Evolutionary conservation across 2,113 vertebrate species (phyloP).

Genomic region (Catharus minimus): DNA sequence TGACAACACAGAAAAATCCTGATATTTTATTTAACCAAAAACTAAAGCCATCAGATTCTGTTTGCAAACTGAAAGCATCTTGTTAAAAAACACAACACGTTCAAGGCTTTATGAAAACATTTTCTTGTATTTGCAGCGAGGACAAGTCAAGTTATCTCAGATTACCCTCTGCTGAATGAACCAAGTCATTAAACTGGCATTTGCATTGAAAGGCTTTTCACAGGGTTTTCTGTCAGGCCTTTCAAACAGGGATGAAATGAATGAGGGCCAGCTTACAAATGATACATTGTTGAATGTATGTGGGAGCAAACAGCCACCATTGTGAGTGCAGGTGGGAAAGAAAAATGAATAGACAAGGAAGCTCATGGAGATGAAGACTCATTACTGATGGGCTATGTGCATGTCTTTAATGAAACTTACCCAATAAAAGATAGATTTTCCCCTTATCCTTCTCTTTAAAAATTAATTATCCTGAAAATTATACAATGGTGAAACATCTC

Average conservation of each 20-base stretch:
- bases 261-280: conserved; percentile 74
- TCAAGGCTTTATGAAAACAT: conserved; percentile 70
- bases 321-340: conserved; percentile 79
- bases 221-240: conserved; percentile 75
- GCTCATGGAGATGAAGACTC: conserved; percentile 54
- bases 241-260: conserved; percentile 71
- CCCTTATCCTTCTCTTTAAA: not conserved
- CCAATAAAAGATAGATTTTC: conserved; percentile 45
- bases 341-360: conserved; percentile 79
- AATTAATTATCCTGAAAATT: conserved; percentile 6
- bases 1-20: not conserved
- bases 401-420: conserved; percentile 43
- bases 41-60: not conserved
- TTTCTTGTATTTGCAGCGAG: conserved; percentile 66
- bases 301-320: conserved; percentile 75
- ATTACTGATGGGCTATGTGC: conserved; percentile 48
- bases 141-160: conserved; percentile 69
- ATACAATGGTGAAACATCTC: conserved; percentile 10
- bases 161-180: conserved; percentile 72
- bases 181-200: conserved; percentile 78
- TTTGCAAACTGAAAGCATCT: conserved; percentile 39
- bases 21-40: not conserved
- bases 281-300: conserved; percentile 73
- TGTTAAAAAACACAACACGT: conserved; percentile 75
- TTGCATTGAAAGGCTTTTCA: conserved; percentile 78